phyloP scores from a whole-genome alignment of 2,888 invertebrate genomes.

The Pheosia tremula region DNA sequence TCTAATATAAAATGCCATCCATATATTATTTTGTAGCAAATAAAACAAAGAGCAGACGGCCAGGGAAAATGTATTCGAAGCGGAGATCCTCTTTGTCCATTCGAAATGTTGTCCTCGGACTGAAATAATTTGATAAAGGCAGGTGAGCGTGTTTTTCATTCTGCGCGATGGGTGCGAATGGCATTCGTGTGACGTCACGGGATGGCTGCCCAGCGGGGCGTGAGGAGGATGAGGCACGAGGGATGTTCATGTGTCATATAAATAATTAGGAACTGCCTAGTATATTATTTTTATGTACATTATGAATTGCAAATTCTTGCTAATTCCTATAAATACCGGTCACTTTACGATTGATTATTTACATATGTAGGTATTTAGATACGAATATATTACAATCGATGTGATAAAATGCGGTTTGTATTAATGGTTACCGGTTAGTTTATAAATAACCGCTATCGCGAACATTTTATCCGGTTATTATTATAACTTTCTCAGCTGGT shows the following conservation, averaged over 20 bases:
- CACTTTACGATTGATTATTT: no score
- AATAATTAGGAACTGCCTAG: constrained; percentile 48
- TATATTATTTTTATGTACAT: not conserved
- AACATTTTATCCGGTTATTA: no score
- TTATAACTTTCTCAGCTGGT: no score
- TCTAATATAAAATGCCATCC: constrained; percentile 34
- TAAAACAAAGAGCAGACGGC: constrained; percentile 24
- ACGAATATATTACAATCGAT: no score
- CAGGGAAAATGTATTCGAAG: constrained; percentile 31
- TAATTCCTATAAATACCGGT: no score
- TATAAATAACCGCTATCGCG: no score
- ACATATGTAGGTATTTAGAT: no score
- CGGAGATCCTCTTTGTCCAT: constrained; percentile 41
- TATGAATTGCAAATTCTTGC: no score
- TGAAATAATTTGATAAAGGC: constrained; percentile 59
- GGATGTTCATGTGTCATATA: constrained; percentile 46
- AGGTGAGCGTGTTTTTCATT: constrained; percentile 68
- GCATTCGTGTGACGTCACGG: constrained; percentile 61
- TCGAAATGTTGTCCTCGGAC: constrained; percentile 50
- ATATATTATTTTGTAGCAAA: constrained; percentile 30
- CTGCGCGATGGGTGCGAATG: constrained; percentile 56
- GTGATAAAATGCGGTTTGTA: no score
- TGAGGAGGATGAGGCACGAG: constrained; percentile 30
- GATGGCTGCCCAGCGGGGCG: constrained; percentile 28
- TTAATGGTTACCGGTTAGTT: no score